phyloP scores from a whole-genome alignment of 2,888 invertebrate species.

The Drosophila pseudotalamancana region DNA sequence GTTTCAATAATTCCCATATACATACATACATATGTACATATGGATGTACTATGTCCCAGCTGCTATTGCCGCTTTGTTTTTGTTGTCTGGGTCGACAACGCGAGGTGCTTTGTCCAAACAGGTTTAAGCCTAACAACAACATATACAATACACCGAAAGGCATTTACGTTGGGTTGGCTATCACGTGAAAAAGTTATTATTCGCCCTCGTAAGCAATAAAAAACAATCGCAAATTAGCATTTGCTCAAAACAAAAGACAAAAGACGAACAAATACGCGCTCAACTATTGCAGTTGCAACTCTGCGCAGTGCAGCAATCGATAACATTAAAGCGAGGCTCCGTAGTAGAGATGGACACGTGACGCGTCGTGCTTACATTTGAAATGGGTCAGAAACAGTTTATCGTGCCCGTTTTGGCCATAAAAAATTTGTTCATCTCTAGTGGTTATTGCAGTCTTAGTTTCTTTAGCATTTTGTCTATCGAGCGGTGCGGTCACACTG shows the following conservation, averaged over 20 bases:
- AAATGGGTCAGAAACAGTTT: not conserved
- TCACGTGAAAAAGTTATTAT: slow-evolving; percentile 65
- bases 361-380: not conserved
- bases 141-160: slow-evolving; percentile 47
- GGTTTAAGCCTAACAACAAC: slow-evolving; percentile 60
- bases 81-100: slow-evolving; percentile 51
- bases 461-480: slow-evolving; percentile 13
- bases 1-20: slow-evolving; percentile 57
- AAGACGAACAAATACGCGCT: slow-evolving; percentile 33
- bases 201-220: slow-evolving; percentile 41
- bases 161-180: slow-evolving; percentile 54
- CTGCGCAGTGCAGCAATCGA: slow-evolving; percentile 38
- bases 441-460: not conserved
- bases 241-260: slow-evolving; percentile 33
- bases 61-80: slow-evolving; percentile 34
- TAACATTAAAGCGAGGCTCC: slow-evolving; percentile 10
- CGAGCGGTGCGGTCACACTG: slow-evolving; percentile 37
- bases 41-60: slow-evolving; percentile 51
- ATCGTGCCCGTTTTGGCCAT: slow-evolving; percentile 3
- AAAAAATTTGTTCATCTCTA: slow-evolving; percentile 20
- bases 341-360: not conserved
- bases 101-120: slow-evolving; percentile 65
- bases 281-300: slow-evolving; percentile 25
- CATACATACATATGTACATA: too few species aligned
- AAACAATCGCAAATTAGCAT: slow-evolving; percentile 42